Evolutionary conservation across 2,888 invertebrate genomes (phyloP), one percentile per base, ranked within the genome.

Genomic region (Tetropium fuscum): DNA sequence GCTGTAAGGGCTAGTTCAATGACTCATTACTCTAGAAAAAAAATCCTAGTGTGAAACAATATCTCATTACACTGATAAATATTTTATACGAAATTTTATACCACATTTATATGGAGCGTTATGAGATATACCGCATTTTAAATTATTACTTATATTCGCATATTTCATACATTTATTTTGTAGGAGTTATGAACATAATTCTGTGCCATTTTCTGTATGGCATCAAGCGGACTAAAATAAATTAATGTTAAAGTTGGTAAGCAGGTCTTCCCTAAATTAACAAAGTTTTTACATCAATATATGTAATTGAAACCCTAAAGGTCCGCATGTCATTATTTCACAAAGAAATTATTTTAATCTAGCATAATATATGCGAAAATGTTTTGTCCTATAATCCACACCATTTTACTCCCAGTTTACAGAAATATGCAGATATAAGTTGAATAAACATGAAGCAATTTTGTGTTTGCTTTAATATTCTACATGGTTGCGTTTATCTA

Each of bases 341-440:
- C 15, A 25, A 20, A 44, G 43, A 44, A 44, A 25, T 15, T 27
- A 44, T 44, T 44, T 44, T 27, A 44, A 44, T 27, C 43, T 22
- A 15, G 22, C 13, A 2, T 44, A 25, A 44, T 44, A 10, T 44
- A 44, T 27, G 43, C 43, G 43, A 44, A 13, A 44, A 25, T 13
- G 8, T 44, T 44, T 44, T 44, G 19, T 25, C 15, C 6, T 25
- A 18, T 11, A 25, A 43, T 43, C 22, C 18, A 1, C 25, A 7
- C 32, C 10, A 3, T 11, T 32, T 13, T 11, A 32, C 6, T 27
- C 27, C n/a, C 20, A 20, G 11, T 11, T 22, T 41, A 20, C 20
- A 41, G 22, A 25, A 44, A 19, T 44, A 44, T 44, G 43, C 25
- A 15, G 43, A 44, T 44, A 27, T 27, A 41, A 22, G 22, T 13